Base-by-base conservation (phyloP, 2,113 vertebrate genomes). In the Perccottus glenii region DNA sequence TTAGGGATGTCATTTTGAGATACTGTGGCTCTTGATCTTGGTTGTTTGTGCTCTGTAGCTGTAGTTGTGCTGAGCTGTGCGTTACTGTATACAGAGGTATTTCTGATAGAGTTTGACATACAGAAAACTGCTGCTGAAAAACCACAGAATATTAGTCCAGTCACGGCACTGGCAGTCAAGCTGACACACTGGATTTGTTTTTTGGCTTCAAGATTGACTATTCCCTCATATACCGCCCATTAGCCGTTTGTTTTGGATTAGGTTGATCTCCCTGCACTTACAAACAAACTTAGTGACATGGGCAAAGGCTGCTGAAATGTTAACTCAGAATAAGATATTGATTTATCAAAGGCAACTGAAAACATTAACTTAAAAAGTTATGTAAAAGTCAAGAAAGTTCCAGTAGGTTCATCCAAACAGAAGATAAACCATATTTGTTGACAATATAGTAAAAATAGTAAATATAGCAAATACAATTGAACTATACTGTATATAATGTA, bases 131-230 rank as follows among this genome's bases (percentile, higher is more conserved):
- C 70, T 73, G 60, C 68, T 58, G 60, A 70, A 77, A 72, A 82
- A 82, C 75, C 71, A 59, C 75, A 68, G 63, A 76, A 78, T 66
- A 89, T 91, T 91, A 90, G 83, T 85, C 77, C 84, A 88, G 90
- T 90, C 89, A 82, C 70, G 78, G 75, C 59, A 32, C 78, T 67
- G 83, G 80, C 86, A 83, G 80, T 90, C 83, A 85, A 64, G 67
- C 88, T 88, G 90, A 89, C 90, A 90, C 69, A 55, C 51, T 67
- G 79, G 60, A 83, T 88, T 86, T 89, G 70, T 83, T 88, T 81
- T 81, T 87, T 74, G 75, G 70, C 63, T 85, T 84, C 67, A 47
- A 63, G 63, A 72, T 75, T 27, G 5, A 77, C 60, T 76, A 72
- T 67, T 88, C 82, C 78, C 70, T 86, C 75, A 80, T 73, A 77